A percentile compares a stretch with the other conserved stretches of the same genome.
phyloP scores from a whole-genome alignment of 2,113 vertebrate species.

The Macrotis lagotis region DNA sequence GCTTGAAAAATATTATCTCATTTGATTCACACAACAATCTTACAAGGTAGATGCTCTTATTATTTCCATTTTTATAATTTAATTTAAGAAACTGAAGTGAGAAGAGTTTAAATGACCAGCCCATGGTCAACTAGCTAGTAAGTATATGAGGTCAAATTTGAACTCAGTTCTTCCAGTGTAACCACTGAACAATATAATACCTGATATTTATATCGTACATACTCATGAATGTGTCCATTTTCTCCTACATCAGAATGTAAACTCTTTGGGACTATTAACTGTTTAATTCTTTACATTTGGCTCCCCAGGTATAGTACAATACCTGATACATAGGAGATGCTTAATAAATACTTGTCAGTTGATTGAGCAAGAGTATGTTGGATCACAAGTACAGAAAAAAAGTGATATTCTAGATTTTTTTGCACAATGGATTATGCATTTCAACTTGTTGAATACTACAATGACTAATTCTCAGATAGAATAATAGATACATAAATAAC shows the following conservation, averaged over 20 bases:
- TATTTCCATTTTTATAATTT: not conserved
- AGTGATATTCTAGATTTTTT: not conserved
- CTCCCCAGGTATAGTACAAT: not conserved
- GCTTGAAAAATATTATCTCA: not conserved
- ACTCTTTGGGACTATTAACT: not conserved
- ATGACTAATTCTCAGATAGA: not conserved
- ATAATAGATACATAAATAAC: not conserved
- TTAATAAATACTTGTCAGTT: not conserved
- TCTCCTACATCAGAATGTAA: slow-evolving; percentile 16
- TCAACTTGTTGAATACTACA: not conserved
- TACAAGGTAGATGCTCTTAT: not conserved
- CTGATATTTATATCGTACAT: not conserved
- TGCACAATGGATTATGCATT: not conserved
- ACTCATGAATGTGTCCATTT: not conserved
- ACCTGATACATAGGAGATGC: not conserved
- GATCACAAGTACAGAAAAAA: not conserved
- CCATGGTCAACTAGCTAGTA: too few relatives aligned
- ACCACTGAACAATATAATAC: not conserved
- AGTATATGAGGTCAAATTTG: not conserved
- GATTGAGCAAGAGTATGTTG: not conserved
- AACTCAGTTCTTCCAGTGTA: not conserved
- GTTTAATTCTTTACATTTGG: not conserved
- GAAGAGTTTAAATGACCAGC: too few relatives aligned
- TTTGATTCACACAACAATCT: not conserved
- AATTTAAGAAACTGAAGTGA: not conserved